Base-by-base conservation (phyloP, 2,797 vertebrate species). In the Tolypeutes matacus region DNA sequence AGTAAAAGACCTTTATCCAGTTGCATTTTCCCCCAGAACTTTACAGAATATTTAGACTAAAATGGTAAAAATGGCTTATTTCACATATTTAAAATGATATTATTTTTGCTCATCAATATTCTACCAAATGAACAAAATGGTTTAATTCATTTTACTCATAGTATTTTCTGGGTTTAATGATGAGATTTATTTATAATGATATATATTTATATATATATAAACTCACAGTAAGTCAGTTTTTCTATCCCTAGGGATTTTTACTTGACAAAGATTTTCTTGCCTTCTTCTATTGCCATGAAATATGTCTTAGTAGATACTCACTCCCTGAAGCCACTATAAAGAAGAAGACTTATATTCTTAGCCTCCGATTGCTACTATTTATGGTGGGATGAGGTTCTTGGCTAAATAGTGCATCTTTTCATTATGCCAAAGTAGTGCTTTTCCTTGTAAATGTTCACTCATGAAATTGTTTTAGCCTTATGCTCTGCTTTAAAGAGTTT, bases 11-110 rank as follows among this genome's bases (percentile, higher is more conserved):
- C 12, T 56, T 73, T 36, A 39, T 62, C 31, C 15, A 53, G 39
- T 67, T 36, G 17, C 46, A 58, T 7, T 56, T 34, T 25, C 86
- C 92, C 62, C 76, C 29, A 93, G 51, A 91, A 65, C 14, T 13
- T 14, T 62, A 82, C 29, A 75, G 58, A 36, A 96, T 81, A 82
- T 86, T 81, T 85, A 86, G 49, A 29, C 58, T 87, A 73, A 31
- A 85, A 9, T 46, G 21, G 46, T 39, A 85, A 17, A 81, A 86
- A 93, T 14, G 34, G n/a, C 18, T 77, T 4, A 0, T 27, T 73
- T 84, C 27, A 56, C 31, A 80, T 73, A 94, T 83, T 64, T 67
- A 82, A 95, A 62, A 58, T 56, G 64, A 64, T 46, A 46, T 11
- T 46, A 46, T 6, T 10, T 42, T 73, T 31, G 51, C 20, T 82